Evolutionary conservation across 2,888 invertebrate genomes (phyloP).

Genomic region (Noctua pronuba): DNA sequence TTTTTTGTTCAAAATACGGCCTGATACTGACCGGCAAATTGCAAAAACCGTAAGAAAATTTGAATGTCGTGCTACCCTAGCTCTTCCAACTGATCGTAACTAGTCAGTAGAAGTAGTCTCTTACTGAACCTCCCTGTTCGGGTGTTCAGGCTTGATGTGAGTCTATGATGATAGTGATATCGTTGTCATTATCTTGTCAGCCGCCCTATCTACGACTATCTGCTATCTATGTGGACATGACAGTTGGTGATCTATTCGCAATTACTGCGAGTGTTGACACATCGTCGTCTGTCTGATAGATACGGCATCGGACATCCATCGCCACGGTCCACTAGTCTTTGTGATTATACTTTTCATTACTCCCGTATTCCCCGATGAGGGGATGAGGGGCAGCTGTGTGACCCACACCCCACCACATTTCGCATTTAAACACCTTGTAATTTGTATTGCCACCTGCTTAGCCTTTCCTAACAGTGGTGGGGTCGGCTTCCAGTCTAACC

Average conservation of each 20-base stretch:
- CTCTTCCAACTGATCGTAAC: not conserved
- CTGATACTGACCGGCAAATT: not conserved
- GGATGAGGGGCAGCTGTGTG: not conserved
- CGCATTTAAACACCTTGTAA: no score
- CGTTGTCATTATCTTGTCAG: no score
- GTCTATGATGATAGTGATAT: not conserved
- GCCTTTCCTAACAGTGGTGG: not conserved
- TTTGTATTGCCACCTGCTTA: not conserved
- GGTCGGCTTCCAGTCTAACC: not conserved
- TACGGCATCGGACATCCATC: not conserved
- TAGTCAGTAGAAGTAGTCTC: not conserved
- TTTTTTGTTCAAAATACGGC: not conserved
- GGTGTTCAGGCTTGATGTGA: not conserved
- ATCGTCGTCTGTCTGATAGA: not conserved
- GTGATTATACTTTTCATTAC: not conserved
- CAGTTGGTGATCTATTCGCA: not conserved
- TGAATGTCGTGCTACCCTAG: not conserved
- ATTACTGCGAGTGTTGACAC: not conserved
- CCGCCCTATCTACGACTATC: not conserved
- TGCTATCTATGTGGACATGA: conserved; percentile 3
- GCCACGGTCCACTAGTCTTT: not conserved
- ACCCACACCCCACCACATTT: not conserved
- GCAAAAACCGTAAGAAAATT: not conserved
- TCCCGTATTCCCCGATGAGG: not conserved
- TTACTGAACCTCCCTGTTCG: not conserved